Percentiles rank a stretch among this genome's conserved stretches.
Conservation (phyloP, 2,113 vertebrate species). For the Tyto alba region DNA sequence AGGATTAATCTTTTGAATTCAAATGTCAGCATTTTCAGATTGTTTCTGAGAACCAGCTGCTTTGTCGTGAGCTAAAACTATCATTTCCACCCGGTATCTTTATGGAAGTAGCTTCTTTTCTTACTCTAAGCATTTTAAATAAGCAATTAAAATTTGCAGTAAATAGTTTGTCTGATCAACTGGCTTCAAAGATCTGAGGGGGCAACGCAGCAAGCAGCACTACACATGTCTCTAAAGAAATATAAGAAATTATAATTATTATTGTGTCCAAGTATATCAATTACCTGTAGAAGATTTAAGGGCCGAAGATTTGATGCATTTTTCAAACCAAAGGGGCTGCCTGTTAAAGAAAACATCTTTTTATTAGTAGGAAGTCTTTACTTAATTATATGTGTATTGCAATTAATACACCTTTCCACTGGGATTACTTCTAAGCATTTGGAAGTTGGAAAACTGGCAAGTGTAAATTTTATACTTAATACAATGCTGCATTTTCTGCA, state of each 20-base stretch:
- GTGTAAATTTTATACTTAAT: not conserved
- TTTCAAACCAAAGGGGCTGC: conserved; percentile 89
- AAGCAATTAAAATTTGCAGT: not conserved
- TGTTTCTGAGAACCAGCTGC: not conserved
- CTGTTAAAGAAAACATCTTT: conserved; percentile 77
- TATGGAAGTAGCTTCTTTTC: not conserved
- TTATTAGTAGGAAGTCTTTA: conserved; percentile 51
- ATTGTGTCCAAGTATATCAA: conserved; percentile 37
- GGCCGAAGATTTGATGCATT: conserved; percentile 86
- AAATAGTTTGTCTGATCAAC: not conserved
- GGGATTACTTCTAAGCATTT: not conserved
- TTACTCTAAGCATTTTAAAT: not conserved
- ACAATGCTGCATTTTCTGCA: not conserved
- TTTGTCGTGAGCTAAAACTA: not conserved
- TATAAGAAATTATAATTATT: not conserved
- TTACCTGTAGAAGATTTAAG: conserved; percentile 96
- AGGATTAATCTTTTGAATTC: not conserved
- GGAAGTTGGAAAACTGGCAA: not conserved
- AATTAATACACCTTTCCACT: not conserved
- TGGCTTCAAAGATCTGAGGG: not conserved
- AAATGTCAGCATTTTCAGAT: not conserved
- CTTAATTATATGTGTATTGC: not conserved
- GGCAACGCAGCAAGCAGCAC: not conserved
- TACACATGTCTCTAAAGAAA: not conserved
- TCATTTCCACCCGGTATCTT: not conserved